A percentile compares a stretch with the other conserved stretches of the same genome.
Conservation (phyloP, 2,113 vertebrate genomes). For the human region GRCh38 chr2:214662501-214663000, state of each 20-base stretch:
- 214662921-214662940: not conserved
- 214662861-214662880: not conserved
- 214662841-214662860: not conserved
- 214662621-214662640: not conserved
- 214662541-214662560: not conserved
- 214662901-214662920: not conserved
- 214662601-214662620: not conserved
- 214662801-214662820: not conserved
- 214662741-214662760: not conserved
- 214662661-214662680: no score
- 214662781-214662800: not conserved
- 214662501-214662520: not conserved
- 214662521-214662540: not conserved
- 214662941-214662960: not conserved
- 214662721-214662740: not conserved
- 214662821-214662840: not conserved
- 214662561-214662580: not conserved
- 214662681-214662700: not conserved
- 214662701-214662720: conserved; percentile 35
- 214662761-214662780: not conserved
- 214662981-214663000: not conserved
- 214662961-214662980: not conserved
- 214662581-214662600: not conserved
- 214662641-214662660: not conserved
- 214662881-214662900: not conserved